These are phyloP conservation scores for Conus ventricosus DNA, from an alignment of 1,140 invertebrate genomes.

Conservation along the genomic window DNA sequence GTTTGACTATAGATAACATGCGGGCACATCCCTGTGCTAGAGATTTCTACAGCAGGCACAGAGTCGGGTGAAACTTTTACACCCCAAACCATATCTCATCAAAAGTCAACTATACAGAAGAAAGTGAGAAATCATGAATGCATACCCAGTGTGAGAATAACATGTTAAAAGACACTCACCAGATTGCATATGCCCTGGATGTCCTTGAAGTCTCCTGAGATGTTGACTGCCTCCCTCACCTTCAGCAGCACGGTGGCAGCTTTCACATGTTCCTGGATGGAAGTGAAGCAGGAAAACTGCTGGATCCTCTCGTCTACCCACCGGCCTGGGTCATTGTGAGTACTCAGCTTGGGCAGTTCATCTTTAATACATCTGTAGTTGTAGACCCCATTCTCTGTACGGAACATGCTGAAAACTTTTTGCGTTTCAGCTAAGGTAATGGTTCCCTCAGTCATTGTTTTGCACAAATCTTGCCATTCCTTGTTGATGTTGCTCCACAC, in stretches of 20 bases:
- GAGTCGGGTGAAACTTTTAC: too few species aligned
- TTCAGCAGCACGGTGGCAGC: background rate
- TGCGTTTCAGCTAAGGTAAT: background rate
- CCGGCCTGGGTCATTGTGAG: background rate
- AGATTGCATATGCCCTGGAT: background rate
- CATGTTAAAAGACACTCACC: background rate
- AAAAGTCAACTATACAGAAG: too few species aligned
- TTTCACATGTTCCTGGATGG: background rate
- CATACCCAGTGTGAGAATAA: too few species aligned
- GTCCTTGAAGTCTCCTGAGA: background rate
- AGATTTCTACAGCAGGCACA: too few species aligned
- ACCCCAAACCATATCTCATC: too few species aligned
- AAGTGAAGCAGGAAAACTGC: slow-evolving; percentile 13
- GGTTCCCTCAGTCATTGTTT: background rate
- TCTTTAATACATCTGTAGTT: background rate
- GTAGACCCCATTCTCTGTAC: background rate
- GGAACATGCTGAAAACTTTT: slow-evolving; percentile 11
- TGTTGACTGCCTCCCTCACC: background rate
- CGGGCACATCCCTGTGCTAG: too few species aligned
- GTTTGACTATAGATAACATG: too few species aligned
- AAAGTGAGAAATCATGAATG: too few species aligned
- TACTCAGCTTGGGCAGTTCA: background rate
- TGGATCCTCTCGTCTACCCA: slow-evolving; percentile 8
- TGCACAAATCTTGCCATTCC: background rate
- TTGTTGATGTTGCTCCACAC: background rate